Conservation (phyloP, 2,113 vertebrate species). For the Himantopus leucocephalus region DNA sequence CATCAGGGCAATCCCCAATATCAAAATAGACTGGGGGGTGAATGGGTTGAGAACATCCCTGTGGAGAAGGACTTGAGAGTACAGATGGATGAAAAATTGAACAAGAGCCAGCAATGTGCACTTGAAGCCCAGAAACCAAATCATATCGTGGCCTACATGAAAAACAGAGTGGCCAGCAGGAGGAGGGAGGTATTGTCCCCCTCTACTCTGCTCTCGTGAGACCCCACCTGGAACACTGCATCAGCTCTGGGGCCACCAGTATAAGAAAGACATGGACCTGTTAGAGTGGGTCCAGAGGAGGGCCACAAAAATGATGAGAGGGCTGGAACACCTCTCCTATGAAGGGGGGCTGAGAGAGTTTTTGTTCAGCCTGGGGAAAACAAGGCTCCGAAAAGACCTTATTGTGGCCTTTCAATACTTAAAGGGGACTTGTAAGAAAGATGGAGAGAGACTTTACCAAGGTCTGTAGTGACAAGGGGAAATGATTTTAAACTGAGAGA, state of each 20-base stretch:
- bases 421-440: background rate
- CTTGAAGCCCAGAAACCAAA: background rate
- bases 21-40: background rate
- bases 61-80: background rate
- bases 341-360: background rate
- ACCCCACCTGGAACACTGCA: background rate
- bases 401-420: background rate
- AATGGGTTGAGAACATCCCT: background rate
- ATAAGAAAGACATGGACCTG: background rate
- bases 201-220: background rate
- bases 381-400: background rate
- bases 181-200: background rate
- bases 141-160: background rate
- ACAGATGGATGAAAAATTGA: background rate
- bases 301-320: too few relatives aligned
- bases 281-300: background rate
- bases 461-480: background rate
- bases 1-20: background rate
- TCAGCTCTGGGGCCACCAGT: background rate
- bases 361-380: background rate
- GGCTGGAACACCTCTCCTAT: background rate
- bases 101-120: background rate
- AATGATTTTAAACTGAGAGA: background rate
- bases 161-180: background rate
- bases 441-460: background rate